A percentile compares a stretch with the other conserved stretches of the same genome.
phyloP scores from a whole-genome alignment of 2,113 vertebrate genomes.

The Noctilio leporinus region DNA sequence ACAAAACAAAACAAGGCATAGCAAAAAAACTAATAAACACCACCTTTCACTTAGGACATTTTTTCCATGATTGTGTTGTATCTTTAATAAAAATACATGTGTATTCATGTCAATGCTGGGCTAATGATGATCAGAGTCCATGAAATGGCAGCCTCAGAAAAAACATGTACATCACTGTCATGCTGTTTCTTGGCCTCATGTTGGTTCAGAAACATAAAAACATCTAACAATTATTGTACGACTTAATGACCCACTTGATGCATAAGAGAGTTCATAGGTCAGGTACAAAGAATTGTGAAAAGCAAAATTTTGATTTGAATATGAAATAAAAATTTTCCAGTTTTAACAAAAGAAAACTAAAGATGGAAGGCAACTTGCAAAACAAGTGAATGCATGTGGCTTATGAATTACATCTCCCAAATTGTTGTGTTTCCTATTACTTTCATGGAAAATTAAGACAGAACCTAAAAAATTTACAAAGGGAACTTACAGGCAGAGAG shows the following conservation, averaged over 20 bases:
- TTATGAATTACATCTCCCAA: background rate
- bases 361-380: background rate
- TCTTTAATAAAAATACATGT: conserved; percentile 1
- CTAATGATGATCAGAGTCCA: background rate
- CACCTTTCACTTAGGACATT: background rate
- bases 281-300: background rate
- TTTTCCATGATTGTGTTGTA: background rate
- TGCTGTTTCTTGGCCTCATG: background rate
- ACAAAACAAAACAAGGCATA: background rate
- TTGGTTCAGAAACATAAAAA: background rate
- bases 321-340: background rate
- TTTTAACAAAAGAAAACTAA: conserved; percentile 16
- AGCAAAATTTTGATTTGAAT: conserved; percentile 19
- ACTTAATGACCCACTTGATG: background rate
- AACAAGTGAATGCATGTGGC: background rate
- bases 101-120: background rate
- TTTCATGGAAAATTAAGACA: background rate
- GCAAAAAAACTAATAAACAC: background rate
- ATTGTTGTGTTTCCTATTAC: background rate
- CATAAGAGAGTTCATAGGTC: background rate
- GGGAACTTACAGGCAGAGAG: background rate
- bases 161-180: background rate
- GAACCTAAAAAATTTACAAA: conserved; percentile 24
- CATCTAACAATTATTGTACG: background rate
- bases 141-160: background rate